Conservation (phyloP, 2,888 invertebrate genomes). For the Sialis lutaria region DNA sequence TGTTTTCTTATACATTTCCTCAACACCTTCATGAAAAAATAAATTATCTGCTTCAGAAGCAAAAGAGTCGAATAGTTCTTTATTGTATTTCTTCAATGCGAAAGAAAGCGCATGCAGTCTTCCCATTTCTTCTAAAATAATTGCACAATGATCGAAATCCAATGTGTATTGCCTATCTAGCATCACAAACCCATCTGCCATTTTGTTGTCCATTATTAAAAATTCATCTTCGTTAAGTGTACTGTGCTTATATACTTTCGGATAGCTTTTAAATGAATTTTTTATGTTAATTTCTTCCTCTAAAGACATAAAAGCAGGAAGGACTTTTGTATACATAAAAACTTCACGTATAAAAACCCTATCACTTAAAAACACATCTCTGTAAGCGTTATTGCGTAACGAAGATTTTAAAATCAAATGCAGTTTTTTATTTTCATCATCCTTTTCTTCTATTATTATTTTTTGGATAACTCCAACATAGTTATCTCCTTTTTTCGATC, state of each 20-base stretch:
- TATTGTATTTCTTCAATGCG: not conserved
- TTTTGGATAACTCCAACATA: not conserved
- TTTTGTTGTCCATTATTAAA: conserved; percentile 10
- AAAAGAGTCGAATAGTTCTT: not conserved
- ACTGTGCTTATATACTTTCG: not conserved
- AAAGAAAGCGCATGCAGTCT: conserved; percentile 1
- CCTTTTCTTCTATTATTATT: not conserved
- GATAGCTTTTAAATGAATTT: not conserved
- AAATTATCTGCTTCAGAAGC: not conserved
- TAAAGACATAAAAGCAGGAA: conserved; percentile 1
- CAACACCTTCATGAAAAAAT: not conserved
- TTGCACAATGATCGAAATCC: not conserved
- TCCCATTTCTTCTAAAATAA: conserved; percentile 3
- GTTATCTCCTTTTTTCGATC: conserved; percentile 3
- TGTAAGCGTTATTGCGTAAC: not conserved
- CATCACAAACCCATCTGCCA: not conserved
- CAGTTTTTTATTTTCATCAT: not conserved
- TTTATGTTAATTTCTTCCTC: not conserved
- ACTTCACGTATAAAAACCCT: conserved; percentile 1
- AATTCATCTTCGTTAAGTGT: conserved; percentile 10
- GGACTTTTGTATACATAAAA: not conserved
- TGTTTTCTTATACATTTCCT: not conserved
- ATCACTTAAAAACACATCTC: not conserved
- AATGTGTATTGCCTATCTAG: conserved; percentile 2
- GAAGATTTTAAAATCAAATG: conserved; percentile 1